A percentile compares a stretch with the other conserved stretches of the same genome.
Conservation (phyloP, 2,797 vertebrate species). For the Merluccius polli region DNA sequence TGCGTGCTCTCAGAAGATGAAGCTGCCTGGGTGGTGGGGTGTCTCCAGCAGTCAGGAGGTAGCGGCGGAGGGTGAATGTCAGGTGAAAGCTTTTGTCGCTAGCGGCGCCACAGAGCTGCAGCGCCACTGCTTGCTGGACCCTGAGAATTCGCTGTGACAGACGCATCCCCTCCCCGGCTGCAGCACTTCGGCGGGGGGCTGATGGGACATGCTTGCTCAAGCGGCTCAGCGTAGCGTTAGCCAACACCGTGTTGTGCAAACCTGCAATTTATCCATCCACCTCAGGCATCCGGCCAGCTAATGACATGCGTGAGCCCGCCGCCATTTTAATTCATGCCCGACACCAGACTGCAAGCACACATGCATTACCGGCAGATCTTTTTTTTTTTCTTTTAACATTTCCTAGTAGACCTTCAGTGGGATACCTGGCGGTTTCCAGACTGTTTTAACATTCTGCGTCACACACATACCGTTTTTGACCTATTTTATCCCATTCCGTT, state of each 20-base stretch:
- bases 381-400: not conserved
- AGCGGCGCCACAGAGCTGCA: slow-evolving; percentile 52
- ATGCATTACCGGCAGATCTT: not conserved
- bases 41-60: slow-evolving; percentile 35
- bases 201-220: slow-evolving; percentile 57
- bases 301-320: slow-evolving; percentile 53
- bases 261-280: slow-evolving; percentile 63
- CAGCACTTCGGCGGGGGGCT: slow-evolving; percentile 55
- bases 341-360: slow-evolving; percentile 6
- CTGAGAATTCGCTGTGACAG: slow-evolving; percentile 85
- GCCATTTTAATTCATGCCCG: slow-evolving; percentile 3
- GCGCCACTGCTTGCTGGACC: slow-evolving; percentile 70
- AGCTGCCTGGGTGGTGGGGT: slow-evolving; percentile 47
- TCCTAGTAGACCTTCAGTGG: not conserved
- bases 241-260: slow-evolving; percentile 58
- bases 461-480: not conserved
- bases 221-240: slow-evolving; percentile 46
- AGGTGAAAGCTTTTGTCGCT: slow-evolving; percentile 61
- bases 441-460: too few species aligned
- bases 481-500: too few species aligned
- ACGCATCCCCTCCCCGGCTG: slow-evolving; percentile 76
- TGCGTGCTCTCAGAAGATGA: slow-evolving; percentile 16
- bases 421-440: not conserved
- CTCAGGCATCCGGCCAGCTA: slow-evolving; percentile 53
- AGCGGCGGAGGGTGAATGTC: slow-evolving; percentile 63